Base-by-base conservation (phyloP, 2,888 invertebrate species). In the Aleiodes leptofemur region DNA sequence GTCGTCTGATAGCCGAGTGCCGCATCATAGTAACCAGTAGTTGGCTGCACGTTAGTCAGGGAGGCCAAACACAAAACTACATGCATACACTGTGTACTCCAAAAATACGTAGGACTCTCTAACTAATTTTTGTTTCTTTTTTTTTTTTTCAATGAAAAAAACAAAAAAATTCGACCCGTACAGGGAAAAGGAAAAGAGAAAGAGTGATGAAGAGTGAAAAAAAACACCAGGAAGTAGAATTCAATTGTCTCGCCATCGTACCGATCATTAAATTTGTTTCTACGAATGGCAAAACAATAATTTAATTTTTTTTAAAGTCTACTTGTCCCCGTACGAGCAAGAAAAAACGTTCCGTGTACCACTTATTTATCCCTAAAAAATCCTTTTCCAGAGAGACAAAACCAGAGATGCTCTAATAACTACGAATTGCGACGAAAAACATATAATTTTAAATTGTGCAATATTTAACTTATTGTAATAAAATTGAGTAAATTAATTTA, bases 21-120 rank as follows among this genome's bases (percentile, higher is more conserved):
- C 85, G 89, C 91, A 90, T 94, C 94, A 90, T 94, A 94, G 90
- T 94, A 94, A 87, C 92, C 93, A 85, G 92, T 90, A 87, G 90
- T 89, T 86, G 89, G 88, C 89, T 89, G 86, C 86, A 87, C 85
- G 88, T 88, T 88, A 88, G 87, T 88, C 87, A 88, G 87, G 87
- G 83, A 88, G 86, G 86, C 87, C 86, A 88, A 88, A 88, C 88
- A 88, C 88, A 88, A 88, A 88, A 88, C 88, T 88, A 88, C 88
- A 88, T 88, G 88, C 88, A 88, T 88, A 88, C 88, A 88, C 88
- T 88, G 88, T 88, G 87, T 88, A 88, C 88, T 88, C 86, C 86
- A 85, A 85, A 87, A 69, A 51, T 59, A 69, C 31, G 57, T 61
- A 74, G 53, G 59, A 61, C 51, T 72, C 76, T 76, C 77, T 79